phyloP scores from a whole-genome alignment of 1,140 invertebrate genomes.

The Drosophila tristis region DNA sequence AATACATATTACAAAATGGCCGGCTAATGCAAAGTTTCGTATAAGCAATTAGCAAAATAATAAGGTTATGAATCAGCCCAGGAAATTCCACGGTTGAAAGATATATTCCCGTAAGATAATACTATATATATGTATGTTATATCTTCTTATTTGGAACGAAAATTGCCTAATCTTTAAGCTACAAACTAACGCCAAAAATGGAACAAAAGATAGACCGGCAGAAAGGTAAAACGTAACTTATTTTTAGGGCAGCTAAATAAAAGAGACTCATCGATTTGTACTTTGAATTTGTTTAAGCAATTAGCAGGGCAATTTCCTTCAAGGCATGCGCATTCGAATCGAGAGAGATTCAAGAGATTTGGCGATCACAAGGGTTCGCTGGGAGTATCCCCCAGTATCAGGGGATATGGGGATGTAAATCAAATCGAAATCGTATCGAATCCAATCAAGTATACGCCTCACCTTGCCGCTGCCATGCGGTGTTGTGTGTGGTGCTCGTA shows the following conservation, averaged over 20 bases:
- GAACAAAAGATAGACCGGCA: conserved; percentile 6
- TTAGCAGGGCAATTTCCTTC: conserved; percentile 55
- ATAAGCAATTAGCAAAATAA: conserved; percentile 3
- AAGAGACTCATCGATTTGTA: neutral
- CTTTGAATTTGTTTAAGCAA: conserved; percentile 27
- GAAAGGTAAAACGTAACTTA: conserved; percentile 6
- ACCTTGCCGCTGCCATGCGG: neutral
- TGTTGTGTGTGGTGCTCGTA: conserved; percentile 44
- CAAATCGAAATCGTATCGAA: conserved; percentile 77
- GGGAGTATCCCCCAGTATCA: neutral
- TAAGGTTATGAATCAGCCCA: conserved; percentile 22
- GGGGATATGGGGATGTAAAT: conserved; percentile 72
- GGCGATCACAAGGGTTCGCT: conserved; percentile 35
- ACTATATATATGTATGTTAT: neutral
- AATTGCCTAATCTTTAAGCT: neutral
- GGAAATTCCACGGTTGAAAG: conserved; percentile 22
- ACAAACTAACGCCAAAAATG: neutral
- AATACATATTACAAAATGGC: conserved; percentile 32
- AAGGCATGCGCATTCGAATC: conserved; percentile 13
- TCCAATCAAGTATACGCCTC: conserved; percentile 63
- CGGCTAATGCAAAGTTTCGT: neutral
- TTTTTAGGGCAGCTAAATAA: conserved; percentile 35
- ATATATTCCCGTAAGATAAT: neutral
- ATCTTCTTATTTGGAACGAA: neutral
- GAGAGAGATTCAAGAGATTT: no score